A percentile compares a stretch with the other conserved stretches of the same genome.
Evolutionary conservation across 1,140 invertebrate species (phyloP).

Genomic region (Neodiprion pinetum): DNA sequence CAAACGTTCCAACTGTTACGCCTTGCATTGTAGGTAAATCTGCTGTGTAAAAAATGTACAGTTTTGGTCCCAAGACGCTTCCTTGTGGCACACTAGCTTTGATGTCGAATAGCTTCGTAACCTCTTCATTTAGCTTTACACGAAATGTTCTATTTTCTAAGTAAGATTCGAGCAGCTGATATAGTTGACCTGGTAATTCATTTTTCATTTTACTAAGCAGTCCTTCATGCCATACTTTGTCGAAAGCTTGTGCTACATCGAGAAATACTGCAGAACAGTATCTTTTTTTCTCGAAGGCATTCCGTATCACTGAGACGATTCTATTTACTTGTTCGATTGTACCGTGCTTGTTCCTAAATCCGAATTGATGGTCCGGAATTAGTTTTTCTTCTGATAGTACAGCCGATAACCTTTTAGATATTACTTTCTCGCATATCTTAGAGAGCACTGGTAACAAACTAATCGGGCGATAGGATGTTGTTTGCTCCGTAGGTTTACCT

Average conservation of each 20-base stretch:
- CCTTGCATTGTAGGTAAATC: constrained; percentile 27
- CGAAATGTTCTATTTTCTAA: constrained; percentile 34
- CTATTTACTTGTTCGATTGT: constrained; percentile 40
- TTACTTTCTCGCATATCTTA: constrained; percentile 30
- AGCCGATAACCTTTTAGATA: constrained; percentile 26
- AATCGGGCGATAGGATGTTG: constrained; percentile 39
- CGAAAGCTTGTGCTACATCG: constrained; percentile 38
- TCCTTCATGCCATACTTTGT: constrained; percentile 48
- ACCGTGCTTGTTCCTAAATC: constrained; percentile 23
- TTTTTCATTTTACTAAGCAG: constrained; percentile 31
- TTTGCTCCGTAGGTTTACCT: constrained; percentile 12
- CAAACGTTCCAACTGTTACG: constrained; percentile 20
- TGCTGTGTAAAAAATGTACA: constrained; percentile 32
- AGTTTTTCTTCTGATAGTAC: constrained; percentile 9
- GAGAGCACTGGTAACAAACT: constrained; percentile 37
- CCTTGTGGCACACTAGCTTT: constrained; percentile 38
- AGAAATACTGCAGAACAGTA: constrained; percentile 25
- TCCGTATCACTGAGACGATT: constrained; percentile 27
- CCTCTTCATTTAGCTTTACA: constrained; percentile 29
- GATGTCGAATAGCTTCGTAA: constrained; percentile 23
- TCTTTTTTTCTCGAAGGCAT: constrained; percentile 18
- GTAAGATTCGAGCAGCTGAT: constrained; percentile 35
- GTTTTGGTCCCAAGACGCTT: constrained; percentile 29
- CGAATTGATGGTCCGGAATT: constrained; percentile 26
- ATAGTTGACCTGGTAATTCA: constrained; percentile 22